Evolutionary conservation across 1,140 invertebrate genomes (phyloP).

Genomic region (Homarus americanus): DNA sequence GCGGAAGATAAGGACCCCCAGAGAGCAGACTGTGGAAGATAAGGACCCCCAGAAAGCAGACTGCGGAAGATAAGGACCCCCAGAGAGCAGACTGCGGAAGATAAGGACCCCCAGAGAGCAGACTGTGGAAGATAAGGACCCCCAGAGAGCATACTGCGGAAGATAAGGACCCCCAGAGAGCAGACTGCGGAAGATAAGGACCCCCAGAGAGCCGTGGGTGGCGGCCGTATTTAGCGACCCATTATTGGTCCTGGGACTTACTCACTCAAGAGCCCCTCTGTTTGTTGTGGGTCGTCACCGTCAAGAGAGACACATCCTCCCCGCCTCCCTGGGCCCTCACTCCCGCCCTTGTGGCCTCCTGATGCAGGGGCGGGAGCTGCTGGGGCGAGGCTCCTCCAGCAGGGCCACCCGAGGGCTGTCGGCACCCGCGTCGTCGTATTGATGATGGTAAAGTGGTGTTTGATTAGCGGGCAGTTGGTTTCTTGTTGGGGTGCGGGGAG

Average conservation of each 20-base stretch:
- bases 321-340: neutral
- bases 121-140: neutral
- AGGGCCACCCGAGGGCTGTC: constrained; percentile 20
- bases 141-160: neutral
- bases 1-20: neutral
- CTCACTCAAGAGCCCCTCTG: constrained; percentile 59
- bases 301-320: constrained; percentile 4
- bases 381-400: neutral
- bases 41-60: no score
- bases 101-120: no score
- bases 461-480: constrained; percentile 60
- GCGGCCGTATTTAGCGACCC: constrained; percentile 56
- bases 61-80: no score
- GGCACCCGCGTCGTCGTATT: constrained; percentile 35
- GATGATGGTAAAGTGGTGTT: constrained; percentile 65
- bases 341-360: constrained; percentile 28
- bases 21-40: neutral
- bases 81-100: no score
- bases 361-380: neutral
- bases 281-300: constrained; percentile 34
- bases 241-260: constrained; percentile 59
- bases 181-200: neutral
- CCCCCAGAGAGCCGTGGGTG: constrained; percentile 35
- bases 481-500: constrained; percentile 29
- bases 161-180: neutral